Conservation (phyloP, 2,113 vertebrate species). For the human (Homo sapiens) region GRCh38 chr22:39953001-39953500, state of each 20-base stretch:
- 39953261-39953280: not conserved
- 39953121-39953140: not conserved
- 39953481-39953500: not conserved
- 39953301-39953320: not conserved
- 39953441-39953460: not conserved
- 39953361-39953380: slow-evolving; percentile 53
- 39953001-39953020: not conserved
- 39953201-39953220: not conserved
- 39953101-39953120: not conserved
- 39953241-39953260: not conserved
- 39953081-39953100: not conserved
- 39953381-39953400: slow-evolving; percentile 41
- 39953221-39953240: not conserved
- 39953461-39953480: not conserved
- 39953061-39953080: not conserved
- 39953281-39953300: not conserved
- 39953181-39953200: not conserved
- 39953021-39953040: not conserved
- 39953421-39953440: not conserved
- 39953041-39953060: not conserved
- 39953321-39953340: slow-evolving; percentile 54
- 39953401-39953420: not conserved
- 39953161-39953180: not conserved
- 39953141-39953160: not conserved
- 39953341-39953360: slow-evolving; percentile 28